phyloP scores from a whole-genome alignment of 2,888 invertebrate species.

The Eristalinus aeneus region DNA sequence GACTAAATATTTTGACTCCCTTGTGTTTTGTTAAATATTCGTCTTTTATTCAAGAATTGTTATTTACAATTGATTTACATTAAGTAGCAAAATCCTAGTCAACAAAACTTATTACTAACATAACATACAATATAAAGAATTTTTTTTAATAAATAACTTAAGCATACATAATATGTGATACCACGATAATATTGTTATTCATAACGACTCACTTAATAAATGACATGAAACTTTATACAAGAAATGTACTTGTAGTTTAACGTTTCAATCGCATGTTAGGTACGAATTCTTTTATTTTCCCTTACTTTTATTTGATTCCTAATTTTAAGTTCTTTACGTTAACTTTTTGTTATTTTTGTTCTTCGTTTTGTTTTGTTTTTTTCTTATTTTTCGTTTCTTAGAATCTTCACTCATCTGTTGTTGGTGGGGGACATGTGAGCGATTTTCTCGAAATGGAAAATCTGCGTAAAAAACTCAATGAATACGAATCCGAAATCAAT shows the following conservation, averaged over 20 bases:
- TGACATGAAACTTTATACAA: slow-evolving; percentile 20
- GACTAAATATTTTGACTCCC: not conserved
- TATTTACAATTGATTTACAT: slow-evolving; percentile 13
- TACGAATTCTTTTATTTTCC: not conserved
- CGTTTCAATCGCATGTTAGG: not conserved
- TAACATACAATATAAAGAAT: not conserved
- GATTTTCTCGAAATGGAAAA: slow-evolving; percentile 77
- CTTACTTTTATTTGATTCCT: not conserved
- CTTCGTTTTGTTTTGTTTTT: slow-evolving; percentile 27
- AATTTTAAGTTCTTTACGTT: slow-evolving; percentile 17
- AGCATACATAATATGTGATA: slow-evolving; percentile 58
- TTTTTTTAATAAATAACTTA: not conserved
- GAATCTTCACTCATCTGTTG: slow-evolving; percentile 69
- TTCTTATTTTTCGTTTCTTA: slow-evolving; percentile 59
- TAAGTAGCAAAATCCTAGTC: not conserved
- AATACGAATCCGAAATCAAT: slow-evolving; percentile 79
- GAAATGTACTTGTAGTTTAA: slow-evolving; percentile 34
- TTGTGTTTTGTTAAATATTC: slow-evolving; percentile 53
- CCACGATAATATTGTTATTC: slow-evolving; percentile 56
- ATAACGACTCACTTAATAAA: slow-evolving; percentile 49
- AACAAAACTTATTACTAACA: not conserved
- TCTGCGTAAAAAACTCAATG: slow-evolving; percentile 78
- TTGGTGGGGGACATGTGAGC: slow-evolving; percentile 28
- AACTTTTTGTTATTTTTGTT: slow-evolving; percentile 63
- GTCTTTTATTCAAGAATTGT: slow-evolving; percentile 36